phyloP scores from a whole-genome alignment of 2,888 invertebrate species.

The Malacosoma neustria region DNA sequence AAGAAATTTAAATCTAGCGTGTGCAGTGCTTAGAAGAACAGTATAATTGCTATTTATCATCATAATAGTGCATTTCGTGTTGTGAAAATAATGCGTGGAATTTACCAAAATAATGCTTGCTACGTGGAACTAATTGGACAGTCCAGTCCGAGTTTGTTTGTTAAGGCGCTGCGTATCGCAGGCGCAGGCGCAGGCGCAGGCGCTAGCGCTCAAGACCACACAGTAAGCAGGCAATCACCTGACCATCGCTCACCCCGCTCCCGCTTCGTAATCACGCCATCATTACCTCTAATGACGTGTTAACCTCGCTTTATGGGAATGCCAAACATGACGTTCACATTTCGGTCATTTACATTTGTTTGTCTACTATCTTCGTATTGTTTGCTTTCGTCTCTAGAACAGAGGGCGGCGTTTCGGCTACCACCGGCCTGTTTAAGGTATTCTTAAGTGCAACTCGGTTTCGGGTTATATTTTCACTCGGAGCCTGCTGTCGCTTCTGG shows the following conservation, averaged over 20 bases:
- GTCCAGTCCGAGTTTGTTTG: conserved; percentile 37
- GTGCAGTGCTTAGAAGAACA: no score
- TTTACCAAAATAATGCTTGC: conserved; percentile 9
- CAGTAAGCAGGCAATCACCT: conserved; percentile 63
- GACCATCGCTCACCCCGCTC: conserved; percentile 54
- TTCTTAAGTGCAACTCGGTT: conserved; percentile 53
- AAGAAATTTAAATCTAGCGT: no score
- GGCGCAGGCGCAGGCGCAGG: conserved; percentile 4
- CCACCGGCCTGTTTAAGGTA: conserved; percentile 55
- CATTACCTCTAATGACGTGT: conserved; percentile 75
- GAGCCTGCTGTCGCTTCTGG: conserved; percentile 32
- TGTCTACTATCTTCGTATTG: conserved; percentile 66
- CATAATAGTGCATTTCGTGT: not conserved
- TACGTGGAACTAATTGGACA: conserved; percentile 46
- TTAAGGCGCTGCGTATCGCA: conserved; percentile 38
- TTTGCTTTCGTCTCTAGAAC: conserved; percentile 70
- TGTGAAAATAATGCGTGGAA: not conserved
- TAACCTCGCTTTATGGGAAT: conserved; percentile 74
- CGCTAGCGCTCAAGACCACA: conserved; percentile 45
- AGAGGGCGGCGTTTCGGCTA: conserved; percentile 65
- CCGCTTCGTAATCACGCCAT: conserved; percentile 68
- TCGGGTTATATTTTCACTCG: conserved; percentile 47
- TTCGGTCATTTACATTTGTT: conserved; percentile 75
- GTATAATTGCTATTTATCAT: no score
- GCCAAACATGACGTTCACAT: conserved; percentile 74